Percentiles rank a stretch among this genome's conserved stretches.
Conservation (phyloP, 2,113 vertebrate genomes). For the Cranoglanis bouderius region DNA sequence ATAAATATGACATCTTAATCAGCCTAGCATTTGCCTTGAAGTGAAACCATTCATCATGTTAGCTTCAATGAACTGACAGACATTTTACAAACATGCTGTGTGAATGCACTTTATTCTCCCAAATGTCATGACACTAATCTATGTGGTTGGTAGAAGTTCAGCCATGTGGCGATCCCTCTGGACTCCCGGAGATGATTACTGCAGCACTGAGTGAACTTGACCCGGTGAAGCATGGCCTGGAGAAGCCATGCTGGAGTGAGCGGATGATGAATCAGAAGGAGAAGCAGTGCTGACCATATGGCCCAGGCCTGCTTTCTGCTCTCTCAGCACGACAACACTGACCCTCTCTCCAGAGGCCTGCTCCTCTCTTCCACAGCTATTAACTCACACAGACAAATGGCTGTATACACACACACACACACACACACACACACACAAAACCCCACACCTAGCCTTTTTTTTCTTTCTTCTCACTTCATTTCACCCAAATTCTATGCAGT, state of each 20-base stretch:
- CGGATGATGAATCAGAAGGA: constrained; percentile 49
- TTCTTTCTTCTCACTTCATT: constrained; percentile 51
- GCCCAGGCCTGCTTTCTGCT: constrained; percentile 51
- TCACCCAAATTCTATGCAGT: constrained; percentile 13
- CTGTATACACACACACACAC: constrained; percentile 23
- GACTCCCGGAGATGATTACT: constrained; percentile 33
- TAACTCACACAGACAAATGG: constrained; percentile 57
- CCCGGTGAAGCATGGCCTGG: constrained; percentile 30
- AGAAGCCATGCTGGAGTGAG: constrained; percentile 35
- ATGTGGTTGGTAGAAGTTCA: constrained; percentile 9
- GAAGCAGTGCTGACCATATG: constrained; percentile 55
- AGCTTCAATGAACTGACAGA: background rate
- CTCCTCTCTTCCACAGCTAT: constrained; percentile 42
- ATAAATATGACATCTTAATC: constrained; percentile 1
- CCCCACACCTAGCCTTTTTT: constrained; percentile 54
- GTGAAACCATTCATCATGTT: constrained; percentile 8
- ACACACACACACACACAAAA: constrained; percentile 5
- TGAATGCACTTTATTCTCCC: constrained; percentile 1
- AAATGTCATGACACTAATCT: constrained; percentile 10
- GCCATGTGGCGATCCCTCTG: constrained; percentile 22
- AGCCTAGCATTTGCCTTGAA: constrained; percentile 1
- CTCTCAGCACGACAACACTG: constrained; percentile 53
- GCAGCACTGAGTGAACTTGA: constrained; percentile 48
- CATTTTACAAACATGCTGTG: background rate
- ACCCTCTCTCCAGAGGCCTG: constrained; percentile 49